Conservation (phyloP, 30 jellyfish, hydroid and myxozoan species). For the Turritopsis dohrnii region DNA sequence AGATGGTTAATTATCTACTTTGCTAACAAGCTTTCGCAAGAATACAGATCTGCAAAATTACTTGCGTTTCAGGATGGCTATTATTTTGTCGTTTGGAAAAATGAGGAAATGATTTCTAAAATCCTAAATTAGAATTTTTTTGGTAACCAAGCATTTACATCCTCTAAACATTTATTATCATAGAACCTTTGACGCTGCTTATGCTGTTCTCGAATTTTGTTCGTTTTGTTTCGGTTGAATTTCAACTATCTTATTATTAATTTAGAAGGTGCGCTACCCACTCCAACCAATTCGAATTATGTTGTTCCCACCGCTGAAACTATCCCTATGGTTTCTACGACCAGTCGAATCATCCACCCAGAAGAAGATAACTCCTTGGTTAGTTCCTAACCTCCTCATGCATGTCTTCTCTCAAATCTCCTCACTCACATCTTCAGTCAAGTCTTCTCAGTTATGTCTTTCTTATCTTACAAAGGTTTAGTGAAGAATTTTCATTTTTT, state of each 20-base stretch:
- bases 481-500: neutral
- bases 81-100: too few relatives aligned
- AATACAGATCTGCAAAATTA: too few relatives aligned
- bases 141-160: too few relatives aligned
- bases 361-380: slow-evolving; percentile 92
- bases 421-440: neutral
- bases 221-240: neutral
- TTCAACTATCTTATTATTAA: too few relatives aligned
- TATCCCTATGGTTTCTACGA: slow-evolving; percentile 92
- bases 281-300: slow-evolving; percentile 21
- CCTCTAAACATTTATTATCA: too few relatives aligned
- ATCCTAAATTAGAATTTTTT: too few relatives aligned
- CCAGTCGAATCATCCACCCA: slow-evolving; percentile 94
- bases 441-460: neutral
- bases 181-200: too few relatives aligned
- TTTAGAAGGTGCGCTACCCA: neutral
- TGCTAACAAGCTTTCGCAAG: too few relatives aligned
- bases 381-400: slow-evolving; percentile 23
- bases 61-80: too few relatives aligned
- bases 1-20: too few relatives aligned
- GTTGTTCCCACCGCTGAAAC: slow-evolving; percentile 61
- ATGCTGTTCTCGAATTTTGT: neutral
- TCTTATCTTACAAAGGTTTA: neutral
- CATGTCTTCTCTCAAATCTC: neutral
- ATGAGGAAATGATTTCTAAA: too few relatives aligned